Conservation (phyloP, 1,140 invertebrate species). For the Leptinotarsa defecta region DNA sequence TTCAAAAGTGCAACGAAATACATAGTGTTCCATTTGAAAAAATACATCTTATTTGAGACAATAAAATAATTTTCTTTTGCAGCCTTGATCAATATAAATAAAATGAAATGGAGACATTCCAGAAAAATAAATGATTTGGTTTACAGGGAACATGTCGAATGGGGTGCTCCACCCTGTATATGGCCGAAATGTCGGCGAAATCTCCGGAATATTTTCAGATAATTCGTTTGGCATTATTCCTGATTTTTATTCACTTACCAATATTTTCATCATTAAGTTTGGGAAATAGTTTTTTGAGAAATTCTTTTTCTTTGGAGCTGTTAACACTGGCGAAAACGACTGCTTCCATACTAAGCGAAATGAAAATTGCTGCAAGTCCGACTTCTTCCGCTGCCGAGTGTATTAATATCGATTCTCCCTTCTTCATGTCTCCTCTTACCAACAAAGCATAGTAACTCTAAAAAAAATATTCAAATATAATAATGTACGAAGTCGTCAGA, state of each 20-base stretch:
- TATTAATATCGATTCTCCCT: conserved; percentile 85
- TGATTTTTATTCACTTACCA: conserved; percentile 71
- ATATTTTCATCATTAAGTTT: conserved; percentile 79
- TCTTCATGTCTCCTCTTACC: conserved; percentile 43
- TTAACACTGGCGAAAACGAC: conserved; percentile 86
- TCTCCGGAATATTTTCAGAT: neutral
- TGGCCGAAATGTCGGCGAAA: conserved; percentile 54
- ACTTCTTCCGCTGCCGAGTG: conserved; percentile 95
- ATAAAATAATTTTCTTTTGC: too few relatives aligned
- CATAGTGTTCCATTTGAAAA: too few relatives aligned
- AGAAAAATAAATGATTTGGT: too few relatives aligned
- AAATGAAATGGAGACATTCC: too few relatives aligned
- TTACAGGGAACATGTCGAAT: too few relatives aligned
- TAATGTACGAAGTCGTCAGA: neutral
- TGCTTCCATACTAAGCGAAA: conserved; percentile 84
- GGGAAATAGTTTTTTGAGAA: conserved; percentile 84
- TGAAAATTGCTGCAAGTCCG: conserved; percentile 90
- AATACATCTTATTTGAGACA: too few relatives aligned
- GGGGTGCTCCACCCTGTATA: too few relatives aligned
- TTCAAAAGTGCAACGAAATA: too few relatives aligned
- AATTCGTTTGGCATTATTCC: conserved; percentile 58
- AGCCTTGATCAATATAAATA: too few relatives aligned
- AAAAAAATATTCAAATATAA: neutral
- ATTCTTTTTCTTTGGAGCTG: conserved; percentile 83
- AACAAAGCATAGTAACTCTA: conserved; percentile 30